phyloP scores from a whole-genome alignment of 2,113 vertebrate species.

The Arvicanthis niloticus region DNA sequence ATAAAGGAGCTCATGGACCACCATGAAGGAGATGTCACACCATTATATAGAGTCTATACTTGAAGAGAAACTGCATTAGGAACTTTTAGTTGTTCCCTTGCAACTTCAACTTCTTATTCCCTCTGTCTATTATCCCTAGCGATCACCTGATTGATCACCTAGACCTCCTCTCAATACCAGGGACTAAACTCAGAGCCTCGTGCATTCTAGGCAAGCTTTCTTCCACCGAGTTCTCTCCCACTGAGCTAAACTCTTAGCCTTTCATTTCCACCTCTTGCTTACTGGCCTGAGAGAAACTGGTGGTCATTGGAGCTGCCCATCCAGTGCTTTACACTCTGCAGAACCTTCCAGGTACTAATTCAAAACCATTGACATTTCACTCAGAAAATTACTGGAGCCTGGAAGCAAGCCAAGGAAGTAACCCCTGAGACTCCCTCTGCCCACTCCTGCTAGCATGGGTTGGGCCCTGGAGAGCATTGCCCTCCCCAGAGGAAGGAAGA shows the following conservation, averaged over 20 bases:
- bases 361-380: constrained; percentile 56
- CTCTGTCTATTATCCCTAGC: background rate
- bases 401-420: background rate
- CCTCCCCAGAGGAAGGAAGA: background rate
- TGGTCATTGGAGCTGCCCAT: constrained; percentile 29
- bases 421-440: background rate
- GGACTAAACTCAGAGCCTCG: background rate
- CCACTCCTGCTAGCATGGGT: background rate
- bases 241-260: background rate
- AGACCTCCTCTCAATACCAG: background rate
- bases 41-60: background rate
- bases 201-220: background rate
- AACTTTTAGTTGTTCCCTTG: constrained; percentile 7
- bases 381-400: constrained; percentile 38
- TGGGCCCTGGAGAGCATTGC: background rate
- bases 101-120: background rate
- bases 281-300: background rate
- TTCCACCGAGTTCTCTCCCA: background rate
- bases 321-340: constrained; percentile 4
- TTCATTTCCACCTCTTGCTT: background rate
- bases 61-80: background rate
- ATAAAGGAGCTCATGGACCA: background rate
- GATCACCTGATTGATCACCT: constrained; percentile 25
- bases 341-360: constrained; percentile 58
- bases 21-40: background rate